phyloP scores from a whole-genome alignment of 1,140 invertebrate species.

The Drosophila bifasciata region DNA sequence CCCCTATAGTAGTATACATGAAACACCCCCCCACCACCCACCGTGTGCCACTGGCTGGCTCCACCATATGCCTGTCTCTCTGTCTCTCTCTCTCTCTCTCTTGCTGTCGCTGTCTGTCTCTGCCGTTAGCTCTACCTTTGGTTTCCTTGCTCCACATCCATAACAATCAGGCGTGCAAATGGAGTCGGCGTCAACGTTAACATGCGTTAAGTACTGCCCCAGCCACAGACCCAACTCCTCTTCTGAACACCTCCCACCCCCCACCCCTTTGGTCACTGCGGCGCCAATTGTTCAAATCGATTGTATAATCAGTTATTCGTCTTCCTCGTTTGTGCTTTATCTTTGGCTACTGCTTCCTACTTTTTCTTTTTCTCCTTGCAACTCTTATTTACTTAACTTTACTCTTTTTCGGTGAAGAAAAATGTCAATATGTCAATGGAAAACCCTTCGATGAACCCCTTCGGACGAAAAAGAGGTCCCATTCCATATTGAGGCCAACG shows the following conservation, averaged over 20 bases:
- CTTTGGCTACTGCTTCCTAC: too few relatives aligned
- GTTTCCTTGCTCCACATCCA: conserved; percentile 51
- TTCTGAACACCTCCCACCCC: background rate
- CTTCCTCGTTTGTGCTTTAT: background rate
- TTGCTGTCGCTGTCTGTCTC: too few relatives aligned
- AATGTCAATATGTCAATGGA: conserved; percentile 17
- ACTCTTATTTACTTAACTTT: background rate
- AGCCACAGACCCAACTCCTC: background rate
- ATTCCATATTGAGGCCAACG: conserved; percentile 58
- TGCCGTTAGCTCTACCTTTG: background rate
- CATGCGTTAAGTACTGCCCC: conserved; percentile 24
- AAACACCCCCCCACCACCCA: too few relatives aligned
- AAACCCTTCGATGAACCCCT: conserved; percentile 5
- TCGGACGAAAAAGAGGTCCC: conserved; percentile 5
- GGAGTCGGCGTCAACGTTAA: conserved; percentile 21
- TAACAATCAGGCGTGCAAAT: conserved; percentile 26
- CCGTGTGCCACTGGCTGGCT: too few relatives aligned
- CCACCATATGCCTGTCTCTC: too few relatives aligned
- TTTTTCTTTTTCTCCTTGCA: background rate
- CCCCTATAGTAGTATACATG: too few relatives aligned
- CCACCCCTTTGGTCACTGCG: conserved; percentile 22
- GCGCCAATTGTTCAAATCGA: conserved; percentile 62
- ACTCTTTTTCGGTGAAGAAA: background rate
- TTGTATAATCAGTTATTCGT: conserved; percentile 56
- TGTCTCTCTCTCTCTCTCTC: too few relatives aligned